Conservation (phyloP, 1,140 invertebrate genomes). For the Drosophila repleta region DNA sequence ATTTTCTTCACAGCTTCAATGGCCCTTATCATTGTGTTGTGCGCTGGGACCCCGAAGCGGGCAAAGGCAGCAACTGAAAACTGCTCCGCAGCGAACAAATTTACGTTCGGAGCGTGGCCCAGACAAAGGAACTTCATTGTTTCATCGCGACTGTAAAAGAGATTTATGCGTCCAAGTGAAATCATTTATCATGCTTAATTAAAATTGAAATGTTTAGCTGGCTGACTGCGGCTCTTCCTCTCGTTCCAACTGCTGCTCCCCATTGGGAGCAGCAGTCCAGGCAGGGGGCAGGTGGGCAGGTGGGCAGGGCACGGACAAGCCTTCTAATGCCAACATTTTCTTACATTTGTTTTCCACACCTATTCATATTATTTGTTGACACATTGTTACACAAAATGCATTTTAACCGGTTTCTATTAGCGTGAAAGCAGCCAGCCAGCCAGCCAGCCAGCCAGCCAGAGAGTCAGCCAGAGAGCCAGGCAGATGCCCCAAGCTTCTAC, state of each 20-base stretch:
- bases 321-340: constrained; percentile 39
- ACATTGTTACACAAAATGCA: constrained; percentile 81
- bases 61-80: constrained; percentile 30
- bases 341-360: constrained; percentile 30
- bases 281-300: not conserved
- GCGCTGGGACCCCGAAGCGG: constrained; percentile 7
- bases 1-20: constrained; percentile 82
- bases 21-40: constrained; percentile 39
- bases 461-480: not conserved
- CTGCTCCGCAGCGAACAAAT: constrained; percentile 51
- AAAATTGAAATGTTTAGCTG: constrained; percentile 83
- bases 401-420: constrained; percentile 69
- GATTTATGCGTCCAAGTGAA: constrained; percentile 83
- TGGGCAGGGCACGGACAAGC: not conserved
- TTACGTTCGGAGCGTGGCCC: constrained; percentile 43
- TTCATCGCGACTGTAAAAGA: constrained; percentile 81
- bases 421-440: not conserved
- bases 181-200: constrained; percentile 84
- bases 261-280: constrained; percentile 4
- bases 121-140: constrained; percentile 81
- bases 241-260: constrained; percentile 6
- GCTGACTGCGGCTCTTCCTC: constrained; percentile 59
- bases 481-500: constrained; percentile 10
- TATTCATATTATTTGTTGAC: constrained; percentile 67
- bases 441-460: not conserved